Percentiles rank a stretch among this genome's conserved stretches.
phyloP scores from a whole-genome alignment of 2,888 invertebrate genomes.

The Diadegma fenestrale region DNA sequence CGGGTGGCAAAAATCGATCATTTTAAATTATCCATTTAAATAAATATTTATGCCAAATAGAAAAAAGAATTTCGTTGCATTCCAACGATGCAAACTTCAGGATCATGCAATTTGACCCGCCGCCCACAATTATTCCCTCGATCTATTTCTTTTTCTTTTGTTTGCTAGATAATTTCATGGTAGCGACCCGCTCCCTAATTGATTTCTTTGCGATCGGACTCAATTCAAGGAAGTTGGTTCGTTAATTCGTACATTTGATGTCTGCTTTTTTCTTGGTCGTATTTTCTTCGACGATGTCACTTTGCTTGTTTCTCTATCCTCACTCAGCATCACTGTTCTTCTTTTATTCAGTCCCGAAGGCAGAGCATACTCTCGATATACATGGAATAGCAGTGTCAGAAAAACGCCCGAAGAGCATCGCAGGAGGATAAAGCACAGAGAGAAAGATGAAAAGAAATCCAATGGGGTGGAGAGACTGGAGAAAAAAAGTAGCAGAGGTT shows the following conservation, averaged over 20 bases:
- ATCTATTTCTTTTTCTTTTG: background rate
- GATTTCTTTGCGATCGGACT: constrained; percentile 30
- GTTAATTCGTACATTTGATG: constrained; percentile 10
- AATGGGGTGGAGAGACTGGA: constrained; percentile 10
- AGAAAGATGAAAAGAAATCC: constrained; percentile 32
- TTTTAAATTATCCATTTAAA: too few species aligned
- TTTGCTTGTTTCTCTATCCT: background rate
- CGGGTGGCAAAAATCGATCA: too few species aligned
- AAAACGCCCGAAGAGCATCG: background rate
- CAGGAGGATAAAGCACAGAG: constrained; percentile 9
- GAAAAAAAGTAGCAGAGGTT: constrained; percentile 44
- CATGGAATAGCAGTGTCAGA: constrained; percentile 11
- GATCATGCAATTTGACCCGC: too few species aligned
- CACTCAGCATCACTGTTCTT: constrained; percentile 25
- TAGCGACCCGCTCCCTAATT: constrained; percentile 14
- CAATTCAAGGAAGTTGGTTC: background rate
- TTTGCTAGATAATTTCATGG: constrained; percentile 7
- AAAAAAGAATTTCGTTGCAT: too few species aligned
- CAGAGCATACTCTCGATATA: constrained; percentile 12
- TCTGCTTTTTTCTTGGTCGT: background rate
- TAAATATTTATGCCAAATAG: too few species aligned
- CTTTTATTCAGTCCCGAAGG: constrained; percentile 20
- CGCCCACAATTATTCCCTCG: background rate
- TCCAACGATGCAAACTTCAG: too few species aligned
- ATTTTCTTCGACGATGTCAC: constrained; percentile 9